Percentiles rank a stretch among this genome's conserved stretches.
Conservation (phyloP, 2,113 vertebrate species). For the Columba livia region DNA sequence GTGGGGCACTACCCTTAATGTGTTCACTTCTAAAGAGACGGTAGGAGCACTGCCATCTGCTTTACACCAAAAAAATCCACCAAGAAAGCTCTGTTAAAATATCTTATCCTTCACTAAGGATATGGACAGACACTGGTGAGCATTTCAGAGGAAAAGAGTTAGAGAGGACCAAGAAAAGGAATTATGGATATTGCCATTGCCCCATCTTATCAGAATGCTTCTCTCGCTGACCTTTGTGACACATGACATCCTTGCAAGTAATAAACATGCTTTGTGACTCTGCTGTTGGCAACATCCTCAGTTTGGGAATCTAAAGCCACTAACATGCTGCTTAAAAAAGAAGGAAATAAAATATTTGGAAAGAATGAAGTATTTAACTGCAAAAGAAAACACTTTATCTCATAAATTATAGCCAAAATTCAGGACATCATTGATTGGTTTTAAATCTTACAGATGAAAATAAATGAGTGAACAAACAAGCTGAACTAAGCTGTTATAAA, state of each 20-base stretch:
- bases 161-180: neutral
- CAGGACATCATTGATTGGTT: neutral
- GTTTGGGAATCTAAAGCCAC: neutral
- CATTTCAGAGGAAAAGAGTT: neutral
- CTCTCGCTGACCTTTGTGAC: neutral
- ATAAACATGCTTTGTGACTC: neutral
- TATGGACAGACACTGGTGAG: neutral
- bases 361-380: neutral
- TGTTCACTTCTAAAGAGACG: slow-evolving; percentile 40
- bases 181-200: neutral
- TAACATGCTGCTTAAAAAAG: neutral
- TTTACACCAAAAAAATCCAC: slow-evolving; percentile 10
- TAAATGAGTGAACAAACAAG: slow-evolving; percentile 2
- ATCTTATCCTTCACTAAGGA: neutral
- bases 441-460: slow-evolving; percentile 36
- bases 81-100: neutral
- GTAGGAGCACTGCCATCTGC: slow-evolving; percentile 29
- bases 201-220: neutral
- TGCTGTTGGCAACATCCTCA: neutral
- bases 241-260: neutral
- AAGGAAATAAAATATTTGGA: neutral
- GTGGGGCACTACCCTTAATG: slow-evolving; percentile 41
- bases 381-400: neutral
- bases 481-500: slow-evolving; percentile 6
- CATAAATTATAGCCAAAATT: neutral